Percentiles rank a stretch among this genome's conserved stretches.
Evolutionary conservation across 2,797 vertebrate genomes (phyloP).

Genomic region (Halcyon leucocephala): DNA sequence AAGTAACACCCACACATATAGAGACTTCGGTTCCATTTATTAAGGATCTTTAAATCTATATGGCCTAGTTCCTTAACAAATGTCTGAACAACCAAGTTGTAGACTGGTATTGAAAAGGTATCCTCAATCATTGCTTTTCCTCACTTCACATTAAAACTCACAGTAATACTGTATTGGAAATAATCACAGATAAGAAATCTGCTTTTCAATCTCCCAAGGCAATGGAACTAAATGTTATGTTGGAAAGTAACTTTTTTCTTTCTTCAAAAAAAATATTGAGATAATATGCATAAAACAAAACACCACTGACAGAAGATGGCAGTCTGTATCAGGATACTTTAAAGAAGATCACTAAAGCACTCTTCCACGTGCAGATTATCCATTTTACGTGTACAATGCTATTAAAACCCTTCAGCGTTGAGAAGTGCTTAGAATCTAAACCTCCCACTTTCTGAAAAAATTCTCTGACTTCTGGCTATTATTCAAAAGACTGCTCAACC

Average conservation of each 20-base stretch:
- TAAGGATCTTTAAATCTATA: not conserved
- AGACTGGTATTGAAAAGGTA: not conserved
- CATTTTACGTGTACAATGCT: not conserved
- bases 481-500: not conserved
- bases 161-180: not conserved
- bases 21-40: not conserved
- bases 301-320: not conserved
- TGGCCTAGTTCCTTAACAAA: not conserved
- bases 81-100: not conserved
- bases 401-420: not conserved
- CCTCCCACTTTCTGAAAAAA: not conserved
- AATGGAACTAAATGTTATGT: not conserved
- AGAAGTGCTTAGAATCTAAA: not conserved
- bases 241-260: not conserved
- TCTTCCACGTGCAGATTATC: not conserved
- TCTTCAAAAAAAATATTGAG: not conserved
- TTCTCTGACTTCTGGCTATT: not conserved
- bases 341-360: not conserved
- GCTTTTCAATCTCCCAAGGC: not conserved
- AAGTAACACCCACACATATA: not conserved
- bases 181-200: not conserved
- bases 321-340: not conserved
- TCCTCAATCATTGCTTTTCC: not conserved
- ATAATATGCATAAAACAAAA: not conserved
- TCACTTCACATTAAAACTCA: not conserved